Base-by-base conservation (phyloP, 2,888 invertebrate genomes). In the Muscina levida region DNA sequence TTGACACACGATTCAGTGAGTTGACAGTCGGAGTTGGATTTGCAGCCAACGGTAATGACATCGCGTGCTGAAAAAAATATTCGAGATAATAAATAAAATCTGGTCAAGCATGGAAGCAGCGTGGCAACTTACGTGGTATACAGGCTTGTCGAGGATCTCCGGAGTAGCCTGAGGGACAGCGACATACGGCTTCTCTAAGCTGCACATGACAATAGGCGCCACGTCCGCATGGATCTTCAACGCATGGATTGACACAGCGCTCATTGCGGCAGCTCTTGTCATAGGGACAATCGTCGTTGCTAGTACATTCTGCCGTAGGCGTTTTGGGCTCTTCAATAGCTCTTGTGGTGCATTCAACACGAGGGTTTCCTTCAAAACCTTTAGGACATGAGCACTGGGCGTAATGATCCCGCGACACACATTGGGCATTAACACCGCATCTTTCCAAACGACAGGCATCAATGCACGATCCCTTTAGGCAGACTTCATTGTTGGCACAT, bases 391-490 rank as follows among this genome's bases (percentile, higher is more conserved):
- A 92, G 87, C 97, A 97, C 59, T 94, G 92, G 0, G 95, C 95
- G 83, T 93, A 93, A 87, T 97, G 97, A 84, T 94, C 93, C 22
- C 92, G 88, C 0, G 96, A 94, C 86, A 92, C 93, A 87, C 97
- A 97, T 80, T 95, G 92, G 1, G 97, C 96, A 86, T 97, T 97
- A 65, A 95, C 92, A 76, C 97, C 97, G 86, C 97, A 97, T 26
- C 93, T 92, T 84, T 95, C 94, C 1, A 95, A 92, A 82, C 93
- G 92, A 85, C 97, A 97, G 4, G 96, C 96, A 75, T 95, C 94
- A 5, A 95, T 91, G 87, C 97, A 97, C 72, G 91, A 92, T 84
- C 95, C 96, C 66, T 93, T 92, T 39, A 95, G 92, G 87, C 97
- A 97, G 81, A 94, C 93, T 85, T 96, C 95, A 0, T 93, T 91